A percentile compares a stretch with the other conserved stretches of the same genome.
These are phyloP conservation scores for Cossypha niveicapilla DNA, from an alignment of 2,797 vertebrate species.

Conservation along the genomic window DNA sequence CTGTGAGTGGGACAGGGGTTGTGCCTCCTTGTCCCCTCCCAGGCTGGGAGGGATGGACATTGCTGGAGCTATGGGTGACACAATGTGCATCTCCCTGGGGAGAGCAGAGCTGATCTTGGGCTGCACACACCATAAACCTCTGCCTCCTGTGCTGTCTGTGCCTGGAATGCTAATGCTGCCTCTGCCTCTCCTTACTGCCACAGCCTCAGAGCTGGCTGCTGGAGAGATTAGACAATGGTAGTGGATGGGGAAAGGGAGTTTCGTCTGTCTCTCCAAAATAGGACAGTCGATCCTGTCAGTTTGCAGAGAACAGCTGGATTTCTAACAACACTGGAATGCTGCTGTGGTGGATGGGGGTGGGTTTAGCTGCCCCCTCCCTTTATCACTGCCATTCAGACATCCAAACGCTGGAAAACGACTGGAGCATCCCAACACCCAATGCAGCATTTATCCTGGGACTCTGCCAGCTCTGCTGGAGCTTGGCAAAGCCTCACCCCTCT, in stretches of 20 bases:
- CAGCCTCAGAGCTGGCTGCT: conserved; percentile 23
- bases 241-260: conserved; percentile 25
- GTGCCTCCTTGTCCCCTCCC: neutral
- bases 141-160: conserved; percentile 14
- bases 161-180: conserved; percentile 16
- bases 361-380: neutral
- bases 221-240: conserved; percentile 11
- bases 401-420: neutral
- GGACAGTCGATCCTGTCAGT: conserved; percentile 14
- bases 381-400: neutral
- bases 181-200: neutral
- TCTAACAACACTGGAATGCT: neutral
- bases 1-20: neutral
- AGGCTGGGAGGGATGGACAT: neutral
- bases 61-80: neutral
- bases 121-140: conserved; percentile 44
- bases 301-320: conserved; percentile 28
- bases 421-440: neutral
- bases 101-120: conserved; percentile 24
- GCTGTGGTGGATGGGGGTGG: neutral
- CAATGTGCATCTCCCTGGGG: neutral
- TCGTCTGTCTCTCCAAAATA: conserved; percentile 22
- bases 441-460: neutral
- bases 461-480: neutral
- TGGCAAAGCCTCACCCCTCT: neutral